Percentiles rank a stretch among this genome's conserved stretches.
phyloP scores from a whole-genome alignment of 2,888 invertebrate genomes.

The Habroteleia sp. region DNA sequence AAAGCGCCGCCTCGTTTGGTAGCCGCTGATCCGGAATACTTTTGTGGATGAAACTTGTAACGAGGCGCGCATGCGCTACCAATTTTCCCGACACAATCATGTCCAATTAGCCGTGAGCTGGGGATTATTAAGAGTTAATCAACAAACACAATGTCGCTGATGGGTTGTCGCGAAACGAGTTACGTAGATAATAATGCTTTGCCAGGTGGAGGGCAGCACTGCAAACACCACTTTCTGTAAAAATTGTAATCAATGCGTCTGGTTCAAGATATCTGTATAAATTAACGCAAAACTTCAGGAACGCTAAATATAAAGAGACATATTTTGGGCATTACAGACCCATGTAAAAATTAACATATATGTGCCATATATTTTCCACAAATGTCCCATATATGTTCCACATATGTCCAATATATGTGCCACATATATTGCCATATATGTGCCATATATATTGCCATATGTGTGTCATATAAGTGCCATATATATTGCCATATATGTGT shows the following conservation, averaged over 20 bases:
- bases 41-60: slow-evolving; percentile 20
- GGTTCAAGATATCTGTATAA: slow-evolving; percentile 25
- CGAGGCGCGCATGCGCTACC: slow-evolving; percentile 19
- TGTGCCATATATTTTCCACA: too few species aligned
- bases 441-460: too few species aligned
- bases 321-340: too few species aligned
- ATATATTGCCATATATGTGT: too few species aligned
- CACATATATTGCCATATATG: too few species aligned
- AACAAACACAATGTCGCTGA: slow-evolving; percentile 50
- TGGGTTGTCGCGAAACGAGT: slow-evolving; percentile 23
- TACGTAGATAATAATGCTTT: slow-evolving; percentile 37
- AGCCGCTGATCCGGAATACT: slow-evolving; percentile 50
- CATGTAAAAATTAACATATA: too few species aligned
- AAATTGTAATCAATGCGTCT: slow-evolving; percentile 19
- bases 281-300: too few species aligned
- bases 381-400: too few species aligned
- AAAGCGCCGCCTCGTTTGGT: slow-evolving; percentile 43
- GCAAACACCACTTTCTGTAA: slow-evolving; percentile 19
- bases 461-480: too few species aligned
- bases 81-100: slow-evolving; percentile 44
- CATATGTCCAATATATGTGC: too few species aligned
- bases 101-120: slow-evolving; percentile 44
- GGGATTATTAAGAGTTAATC: slow-evolving; percentile 52
- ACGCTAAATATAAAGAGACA: too few species aligned
- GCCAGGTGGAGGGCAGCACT: slow-evolving; percentile 18